Conservation (phyloP, 1,140 invertebrate genomes). For the Drosophila quadrilineata region DNA sequence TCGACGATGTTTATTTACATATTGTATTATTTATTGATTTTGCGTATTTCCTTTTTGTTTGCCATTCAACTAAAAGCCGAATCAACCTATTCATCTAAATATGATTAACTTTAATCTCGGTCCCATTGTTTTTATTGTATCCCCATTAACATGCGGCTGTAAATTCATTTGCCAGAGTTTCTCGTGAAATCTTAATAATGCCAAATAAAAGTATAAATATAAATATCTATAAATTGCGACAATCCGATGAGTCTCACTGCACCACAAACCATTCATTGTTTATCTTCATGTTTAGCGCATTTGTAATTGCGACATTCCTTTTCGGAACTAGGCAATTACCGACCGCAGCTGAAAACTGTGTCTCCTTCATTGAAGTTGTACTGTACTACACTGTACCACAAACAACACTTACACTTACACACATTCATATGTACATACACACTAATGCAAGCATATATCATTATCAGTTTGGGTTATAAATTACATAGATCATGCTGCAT, state of each 20-base stretch:
- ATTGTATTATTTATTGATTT: conserved; percentile 7
- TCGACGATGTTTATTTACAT: background rate
- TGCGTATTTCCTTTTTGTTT: conserved; percentile 27
- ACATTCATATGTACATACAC: background rate
- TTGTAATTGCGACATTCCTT: conserved; percentile 17
- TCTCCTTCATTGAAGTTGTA: background rate
- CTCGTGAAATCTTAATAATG: conserved; percentile 32
- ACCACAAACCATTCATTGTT: conserved; percentile 1
- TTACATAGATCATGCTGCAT: conserved; percentile 39
- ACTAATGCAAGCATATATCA: background rate
- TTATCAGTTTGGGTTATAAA: conserved; percentile 31
- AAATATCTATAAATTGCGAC: too few relatives aligned
- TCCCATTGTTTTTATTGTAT: conserved; percentile 1
- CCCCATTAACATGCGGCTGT: conserved; percentile 51
- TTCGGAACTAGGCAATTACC: conserved; percentile 3
- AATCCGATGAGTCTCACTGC: too few relatives aligned
- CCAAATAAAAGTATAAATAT: background rate
- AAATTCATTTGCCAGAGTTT: conserved; percentile 48
- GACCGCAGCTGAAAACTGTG: background rate
- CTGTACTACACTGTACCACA: conserved; percentile 12
- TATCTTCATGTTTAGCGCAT: conserved; percentile 10
- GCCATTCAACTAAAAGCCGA: conserved; percentile 41
- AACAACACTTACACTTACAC: background rate
- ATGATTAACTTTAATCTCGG: conserved; percentile 25
- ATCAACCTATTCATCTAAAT: conserved; percentile 52